Percentiles rank a stretch among this genome's conserved stretches.
These are phyloP conservation scores for Hylyphantes graminicola DNA, from an alignment of 1,140 invertebrate species.

Conservation along the genomic window DNA sequence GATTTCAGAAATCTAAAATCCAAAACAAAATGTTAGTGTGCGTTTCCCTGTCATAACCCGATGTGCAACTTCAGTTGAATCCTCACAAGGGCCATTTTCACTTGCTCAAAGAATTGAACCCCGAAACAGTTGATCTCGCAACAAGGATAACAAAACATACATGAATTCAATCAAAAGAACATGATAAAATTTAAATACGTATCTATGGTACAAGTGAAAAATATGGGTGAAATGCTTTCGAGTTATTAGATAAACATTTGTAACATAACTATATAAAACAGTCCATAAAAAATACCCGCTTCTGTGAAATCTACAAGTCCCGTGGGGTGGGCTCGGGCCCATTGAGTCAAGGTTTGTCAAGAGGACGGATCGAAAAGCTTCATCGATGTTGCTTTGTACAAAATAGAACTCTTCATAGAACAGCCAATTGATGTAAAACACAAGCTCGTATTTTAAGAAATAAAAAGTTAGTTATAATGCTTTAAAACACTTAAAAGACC, in stretches of 20 bases:
- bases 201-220: conserved; percentile 60
- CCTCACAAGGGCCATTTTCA: conserved; percentile 49
- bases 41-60: no score
- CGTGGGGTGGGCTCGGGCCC: neutral
- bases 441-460: no score
- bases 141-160: conserved; percentile 43
- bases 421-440: no score
- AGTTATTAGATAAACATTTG: conserved; percentile 55
- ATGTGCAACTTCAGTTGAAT: conserved; percentile 30
- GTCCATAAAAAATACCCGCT: conserved; percentile 62
- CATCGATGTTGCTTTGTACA: no score
- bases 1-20: no score
- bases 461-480: no score
- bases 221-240: conserved; percentile 57
- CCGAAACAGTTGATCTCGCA: neutral
- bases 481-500: no score
- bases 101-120: conserved; percentile 33
- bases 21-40: no score
- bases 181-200: conserved; percentile 57
- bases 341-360: no score
- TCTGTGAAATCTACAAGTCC: conserved; percentile 57
- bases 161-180: conserved; percentile 29
- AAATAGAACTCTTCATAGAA: no score
- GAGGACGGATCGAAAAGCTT: no score
- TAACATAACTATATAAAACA: conserved; percentile 62